These are phyloP conservation scores for Ellobium chinense DNA, from an alignment of 2,888 invertebrate species.

Conservation along the genomic window DNA sequence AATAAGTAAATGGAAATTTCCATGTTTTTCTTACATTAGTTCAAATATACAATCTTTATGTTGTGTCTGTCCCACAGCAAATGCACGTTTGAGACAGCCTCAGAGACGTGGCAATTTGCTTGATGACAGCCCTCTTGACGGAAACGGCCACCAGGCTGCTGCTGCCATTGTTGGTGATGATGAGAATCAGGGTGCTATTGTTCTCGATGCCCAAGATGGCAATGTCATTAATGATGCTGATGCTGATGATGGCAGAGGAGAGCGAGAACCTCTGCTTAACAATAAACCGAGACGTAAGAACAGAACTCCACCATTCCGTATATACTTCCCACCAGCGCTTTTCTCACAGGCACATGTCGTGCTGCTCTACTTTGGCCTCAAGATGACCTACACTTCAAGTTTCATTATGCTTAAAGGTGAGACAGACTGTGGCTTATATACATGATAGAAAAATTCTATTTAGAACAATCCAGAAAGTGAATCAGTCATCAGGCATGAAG, in stretches of 20 bases:
- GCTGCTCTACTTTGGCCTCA: constrained; percentile 51
- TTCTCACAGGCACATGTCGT: constrained; percentile 43
- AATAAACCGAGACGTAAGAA: constrained; percentile 10
- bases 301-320: constrained; percentile 25
- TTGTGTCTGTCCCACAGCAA: too few relatives aligned
- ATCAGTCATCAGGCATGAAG: too few relatives aligned
- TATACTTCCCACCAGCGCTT: constrained; percentile 49
- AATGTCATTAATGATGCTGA: neutral
- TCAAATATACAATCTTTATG: too few relatives aligned
- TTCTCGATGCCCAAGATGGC: constrained; percentile 4
- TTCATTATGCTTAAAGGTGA: constrained; percentile 53
- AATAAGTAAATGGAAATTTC: too few relatives aligned
- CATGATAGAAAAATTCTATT: too few relatives aligned
- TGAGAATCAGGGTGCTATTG: neutral
- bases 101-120: too few relatives aligned
- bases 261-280: neutral
- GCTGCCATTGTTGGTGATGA: neutral
- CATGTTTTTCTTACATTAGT: too few relatives aligned
- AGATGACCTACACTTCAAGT: constrained; percentile 50
- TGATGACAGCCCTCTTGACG: too few relatives aligned
- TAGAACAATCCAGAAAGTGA: too few relatives aligned
- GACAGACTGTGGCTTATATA: too few relatives aligned
- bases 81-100: too few relatives aligned
- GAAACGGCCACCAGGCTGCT: too few relatives aligned
- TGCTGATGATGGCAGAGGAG: neutral